These are phyloP conservation scores for Setipinna tenuifilis DNA, from an alignment of 2,797 vertebrate species.

Conservation along the genomic window DNA sequence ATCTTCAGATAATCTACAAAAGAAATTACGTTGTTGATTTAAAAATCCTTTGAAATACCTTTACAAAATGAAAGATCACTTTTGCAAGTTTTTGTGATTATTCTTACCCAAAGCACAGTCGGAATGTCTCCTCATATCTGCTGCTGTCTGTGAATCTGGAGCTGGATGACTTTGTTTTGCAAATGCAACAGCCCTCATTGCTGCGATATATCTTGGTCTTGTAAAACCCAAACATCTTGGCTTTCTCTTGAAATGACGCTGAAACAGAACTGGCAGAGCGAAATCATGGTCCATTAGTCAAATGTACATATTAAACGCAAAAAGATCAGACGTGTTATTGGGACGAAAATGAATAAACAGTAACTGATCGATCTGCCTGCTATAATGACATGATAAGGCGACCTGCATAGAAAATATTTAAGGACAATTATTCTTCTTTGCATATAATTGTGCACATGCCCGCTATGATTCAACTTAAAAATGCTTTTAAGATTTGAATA, in stretches of 20 bases:
- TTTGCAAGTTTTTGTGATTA: neutral
- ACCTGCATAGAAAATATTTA: no score
- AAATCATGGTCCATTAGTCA: neutral
- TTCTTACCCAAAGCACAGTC: slow-evolving; percentile 81
- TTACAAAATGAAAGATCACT: neutral
- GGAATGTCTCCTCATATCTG: slow-evolving; percentile 81
- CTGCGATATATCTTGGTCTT: slow-evolving; percentile 86
- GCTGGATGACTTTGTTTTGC: slow-evolving; percentile 85
- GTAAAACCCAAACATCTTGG: slow-evolving; percentile 81
- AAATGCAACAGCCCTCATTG: slow-evolving; percentile 84
- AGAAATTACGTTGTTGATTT: neutral
- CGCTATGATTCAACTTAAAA: no score
- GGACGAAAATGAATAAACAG: no score
- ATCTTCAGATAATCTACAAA: slow-evolving; percentile 75
- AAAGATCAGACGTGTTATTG: neutral
- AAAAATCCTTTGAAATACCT: neutral
- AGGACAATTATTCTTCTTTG: no score
- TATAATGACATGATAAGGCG: no score
- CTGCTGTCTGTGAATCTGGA: slow-evolving; percentile 85
- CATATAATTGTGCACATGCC: no score
- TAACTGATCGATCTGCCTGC: no score
- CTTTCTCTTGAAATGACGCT: neutral
- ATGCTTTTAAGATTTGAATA: no score
- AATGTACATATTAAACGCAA: neutral
- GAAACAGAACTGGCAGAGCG: neutral